Base-by-base conservation (phyloP, 1,140 invertebrate genomes). In the Dinothrombium tinctorium region DNA sequence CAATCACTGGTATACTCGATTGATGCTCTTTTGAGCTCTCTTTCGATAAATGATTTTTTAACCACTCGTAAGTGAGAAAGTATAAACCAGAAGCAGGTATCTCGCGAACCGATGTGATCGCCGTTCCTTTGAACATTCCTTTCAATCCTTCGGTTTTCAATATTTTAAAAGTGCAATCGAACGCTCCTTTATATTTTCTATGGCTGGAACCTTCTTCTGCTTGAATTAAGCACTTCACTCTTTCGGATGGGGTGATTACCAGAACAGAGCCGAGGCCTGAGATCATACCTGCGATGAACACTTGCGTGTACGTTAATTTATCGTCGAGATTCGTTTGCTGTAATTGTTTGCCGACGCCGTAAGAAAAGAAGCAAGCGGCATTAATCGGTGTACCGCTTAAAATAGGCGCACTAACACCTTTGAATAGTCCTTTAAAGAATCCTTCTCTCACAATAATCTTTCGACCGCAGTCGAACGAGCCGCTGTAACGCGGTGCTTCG, bases 11-110 rank as follows among this genome's bases (percentile, higher is more conserved):
- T n/a, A n/a, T n/a, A n/a, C n/a, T n/a, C n/a, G 65, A 49, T 65
- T 74, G 45, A 92, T 59, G 14, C 86, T 64, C 44, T 72, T 64
- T 54, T 62, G 69, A 58, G n/a, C n/a, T 71, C 53, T 43, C 47
- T 46, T 14, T 48, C 47, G 4, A 46, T 35, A 12, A 53, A n/a
- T 40, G 24, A n/a, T 31, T 40, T 19, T 40, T 40, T 2, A 96
- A 56, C 59, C 66, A 76, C 59, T 98, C 90, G 55, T 99, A 98
- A 0, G 82, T 78, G 63, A 89, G 73, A 54, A 96, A 95, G 60
- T 98, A 99, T 64, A 89, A 73, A 29, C 87, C 92, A 61, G 76
- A 83, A 2, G 86, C 87, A 44, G 92, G 92, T 45, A 95, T 73
- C 70, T 96, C 84, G 74, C 45, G 11, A 19, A 17, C 59, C 33